Evolutionary conservation across 2,888 invertebrate genomes (phyloP), one percentile per base, ranked within the genome.

Genomic region (Anticlea derivata): DNA sequence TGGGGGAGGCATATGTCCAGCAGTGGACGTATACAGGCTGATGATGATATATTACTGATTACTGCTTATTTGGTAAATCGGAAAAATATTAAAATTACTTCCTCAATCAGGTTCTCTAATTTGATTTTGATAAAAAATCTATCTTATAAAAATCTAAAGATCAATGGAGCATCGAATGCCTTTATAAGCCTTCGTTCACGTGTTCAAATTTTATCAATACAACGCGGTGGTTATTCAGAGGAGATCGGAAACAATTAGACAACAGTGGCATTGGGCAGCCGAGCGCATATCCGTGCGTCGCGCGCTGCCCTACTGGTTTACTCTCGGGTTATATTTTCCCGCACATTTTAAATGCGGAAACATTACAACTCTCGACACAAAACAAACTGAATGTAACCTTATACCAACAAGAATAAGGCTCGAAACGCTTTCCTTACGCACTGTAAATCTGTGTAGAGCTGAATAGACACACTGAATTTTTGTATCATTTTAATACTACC

Each of bases 201-300:
- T 83, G 82, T 80, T 83, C 82, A 77, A 83, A 85, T 83, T 85
- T 81, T 61, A 80, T 86, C 84, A 82, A 86, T 86, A 83, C 75
- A 76, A 75, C 75, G 73, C 74, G 66, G 70, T 69, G 80, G 83
- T 80, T 82, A 82, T 86, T 83, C 81, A 81, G 82, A 75, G 73
- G 78, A 85, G 87, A 86, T 89, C 89, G 89, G 89, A 89, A 89
- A 86, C 85, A 89, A 89, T 89, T 89, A 89, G 85, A 81, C 78
- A 78, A 78, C 85, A 80, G 83, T 81, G 85, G 83, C 87, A 84
- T 80, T 86, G 88, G 80, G 68, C 89, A 88, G 71, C 86, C 76
- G 82, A 87, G 84, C 89, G 90, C 75, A 87, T 67, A 83, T 88
- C 89, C 89, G 87, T 70, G 73, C 73, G 71, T 70, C 68, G 71